Base-by-base conservation (phyloP, 2,113 vertebrate species). In the Larimichthys polyactis region DNA sequence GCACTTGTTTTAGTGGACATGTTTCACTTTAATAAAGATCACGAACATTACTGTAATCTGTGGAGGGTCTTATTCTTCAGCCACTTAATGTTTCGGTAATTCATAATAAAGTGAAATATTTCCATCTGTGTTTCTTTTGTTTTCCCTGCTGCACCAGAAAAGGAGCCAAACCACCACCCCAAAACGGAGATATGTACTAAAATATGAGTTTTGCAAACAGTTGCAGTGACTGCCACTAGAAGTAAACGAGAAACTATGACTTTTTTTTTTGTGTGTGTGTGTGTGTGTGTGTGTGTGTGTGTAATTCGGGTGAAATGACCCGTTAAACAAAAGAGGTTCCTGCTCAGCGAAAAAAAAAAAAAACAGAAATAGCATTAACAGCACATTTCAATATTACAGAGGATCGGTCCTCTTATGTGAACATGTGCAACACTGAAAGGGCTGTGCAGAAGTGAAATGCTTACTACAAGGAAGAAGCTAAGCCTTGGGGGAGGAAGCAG, bases 381-480 rank as follows among this genome's bases (percentile, higher is more conserved):
- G 17, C 7, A 4, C 4, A 36, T 63, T 40, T 55, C 52, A 22
- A 2, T 2, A 36, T 40, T 40, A 36, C 36, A 11, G 44, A 44
- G 12, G 11, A 44, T 46, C 11, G 11, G 49, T 2, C 36, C 1
- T 40, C 36, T 40, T 40, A 40, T 8, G 36, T 9, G 36, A 64
- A 11, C 3, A 52, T 24, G 11, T 64, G 14, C 15, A 5, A 5
- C 54, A 24, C 1, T 14, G 64, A 72, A 14, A 36, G 36, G 11
- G 0, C 68, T 6, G 52, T 71, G 70, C 81, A 71, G 67, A 68
- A 69, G 49, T 48, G 49, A 83, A 74, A 77, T n/a, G 29, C 72
- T 32, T 29, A 24, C 57, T 62, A 51, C 27, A 51, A 52, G 48
- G 68, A 76, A 29, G 69, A 51, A 85, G 36, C 12, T 19, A 10